Percentiles rank a stretch among this genome's conserved stretches.
phyloP scores from a whole-genome alignment of 37 sponge, comb jelly and placozoan genomes.

The Cliona cf. orientalis region DNA sequence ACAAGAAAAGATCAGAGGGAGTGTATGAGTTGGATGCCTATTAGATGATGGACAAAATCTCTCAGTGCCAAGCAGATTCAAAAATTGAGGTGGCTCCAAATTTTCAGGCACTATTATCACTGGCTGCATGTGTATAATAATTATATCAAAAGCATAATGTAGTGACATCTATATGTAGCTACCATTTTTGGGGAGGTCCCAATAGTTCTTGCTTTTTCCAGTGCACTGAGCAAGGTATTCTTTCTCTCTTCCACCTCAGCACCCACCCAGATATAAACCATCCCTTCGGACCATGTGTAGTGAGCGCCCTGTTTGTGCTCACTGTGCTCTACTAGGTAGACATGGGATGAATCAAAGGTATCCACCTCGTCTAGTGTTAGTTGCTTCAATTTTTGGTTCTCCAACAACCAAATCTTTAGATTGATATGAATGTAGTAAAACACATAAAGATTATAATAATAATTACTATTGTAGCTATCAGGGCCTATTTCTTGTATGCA shows the following conservation, averaged over 20 bases:
- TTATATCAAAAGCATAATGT: neutral
- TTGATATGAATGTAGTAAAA: neutral
- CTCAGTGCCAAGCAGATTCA: constrained; percentile 53
- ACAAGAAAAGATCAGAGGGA: constrained; percentile 14
- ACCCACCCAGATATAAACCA: constrained; percentile 46
- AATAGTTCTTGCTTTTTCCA: neutral
- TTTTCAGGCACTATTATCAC: constrained; percentile 59
- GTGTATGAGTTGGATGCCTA: neutral
- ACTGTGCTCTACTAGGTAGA: constrained; percentile 47
- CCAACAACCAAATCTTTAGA: constrained; percentile 11
- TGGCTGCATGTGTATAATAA: neutral
- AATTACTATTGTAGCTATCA: too few relatives aligned
- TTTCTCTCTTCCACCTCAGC: neutral
- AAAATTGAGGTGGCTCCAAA: constrained; percentile 65
- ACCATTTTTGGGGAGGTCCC: neutral
- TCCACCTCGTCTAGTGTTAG: constrained; percentile 47
- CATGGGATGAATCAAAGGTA: constrained; percentile 31
- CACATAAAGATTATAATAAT: too few relatives aligned
- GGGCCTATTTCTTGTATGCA: too few relatives aligned
- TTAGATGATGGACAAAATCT: constrained; percentile 8
- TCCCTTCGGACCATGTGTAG: constrained; percentile 53
- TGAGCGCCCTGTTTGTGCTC: constrained; percentile 5
- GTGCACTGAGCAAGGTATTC: neutral
- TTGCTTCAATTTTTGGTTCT: neutral
- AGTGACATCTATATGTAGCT: neutral